phyloP scores from a whole-genome alignment of 23 tunicate species.

The Diplosoma virens region DNA sequence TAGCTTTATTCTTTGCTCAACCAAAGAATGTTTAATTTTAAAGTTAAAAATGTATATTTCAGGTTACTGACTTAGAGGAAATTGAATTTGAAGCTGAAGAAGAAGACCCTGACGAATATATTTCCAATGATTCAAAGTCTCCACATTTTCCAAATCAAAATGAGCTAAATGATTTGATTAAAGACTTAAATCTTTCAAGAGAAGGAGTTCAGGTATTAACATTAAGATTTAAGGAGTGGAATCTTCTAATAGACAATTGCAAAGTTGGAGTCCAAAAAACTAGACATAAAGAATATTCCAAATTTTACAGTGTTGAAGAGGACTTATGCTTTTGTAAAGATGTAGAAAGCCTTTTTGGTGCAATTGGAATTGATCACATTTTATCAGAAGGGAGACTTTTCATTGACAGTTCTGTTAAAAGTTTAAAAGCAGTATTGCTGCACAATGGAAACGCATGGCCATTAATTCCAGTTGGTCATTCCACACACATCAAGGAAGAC shows the following conservation, averaged over 20 bases:
- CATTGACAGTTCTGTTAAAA: conserved; percentile 12
- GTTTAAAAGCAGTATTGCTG: conserved; percentile 18
- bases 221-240: conserved; percentile 12
- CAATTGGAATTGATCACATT: conserved; percentile 23
- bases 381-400: conserved; percentile 4
- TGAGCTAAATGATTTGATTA: conserved; percentile 16
- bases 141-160: conserved; percentile 26
- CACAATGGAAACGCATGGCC: too few species aligned
- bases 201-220: conserved; percentile 22
- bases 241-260: conserved; percentile 16
- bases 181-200: conserved; percentile 13
- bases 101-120: too few species aligned
- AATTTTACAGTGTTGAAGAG: background rate
- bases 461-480: too few species aligned
- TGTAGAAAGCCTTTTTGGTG: conserved; percentile 10
- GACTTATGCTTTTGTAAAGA: conserved; percentile 21
- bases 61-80: too few species aligned
- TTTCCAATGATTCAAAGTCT: too few species aligned
- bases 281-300: conserved; percentile 15
- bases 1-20: too few species aligned
- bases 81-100: too few species aligned
- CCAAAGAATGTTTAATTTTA: too few species aligned
- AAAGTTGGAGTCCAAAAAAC: background rate
- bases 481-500: too few species aligned
- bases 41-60: too few species aligned